Evolutionary conservation across 2,113 vertebrate species (phyloP), one percentile per base, ranked within the genome.

Genomic region (Agapornis roseicollis): DNA sequence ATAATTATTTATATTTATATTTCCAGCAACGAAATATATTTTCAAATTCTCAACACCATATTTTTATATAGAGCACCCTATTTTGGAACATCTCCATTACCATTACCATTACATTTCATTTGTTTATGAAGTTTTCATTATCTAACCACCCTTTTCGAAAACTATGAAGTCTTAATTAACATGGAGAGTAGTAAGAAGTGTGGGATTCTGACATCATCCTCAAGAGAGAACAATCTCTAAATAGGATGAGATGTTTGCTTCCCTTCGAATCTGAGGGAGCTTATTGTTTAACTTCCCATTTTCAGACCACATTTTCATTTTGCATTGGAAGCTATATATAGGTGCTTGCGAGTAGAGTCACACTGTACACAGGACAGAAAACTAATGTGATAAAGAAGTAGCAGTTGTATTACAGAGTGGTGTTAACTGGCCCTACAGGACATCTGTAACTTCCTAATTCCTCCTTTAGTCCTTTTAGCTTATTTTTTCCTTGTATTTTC

Each of bases 321-420:
- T 37, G 22, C 72, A 25, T 46, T 65, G 25, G n/a, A 68, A 83
- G 47, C 6, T 35, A 28, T 42, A 58, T 4, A 18, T 0, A 63
- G 15, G 13, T 68, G 9, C n/a, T 47, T n/a, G n/a, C 31, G 28
- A 64, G n/a, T 4, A 22, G 7, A 18, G 14, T 74, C 44, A 41
- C 31, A 14, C 42, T 9, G n/a, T 25, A 44, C 11, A 53, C 7
- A 64, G 17, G 10, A 77, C 18, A 50, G 42, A 44, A 72, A 65
- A 47, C 18, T 6, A 6, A 28, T 2, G 3, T 4, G 17, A 33
- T 46, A 37, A 50, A 77, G 16, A 49, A 50, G 27, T 4, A 41
- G 5, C 22, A 52, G 8, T 24, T 27, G 10, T 2, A 2, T n/a
- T 41, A 65, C 4, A 41, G 10, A 71, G 22, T 1, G 8, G 1